Evolutionary conservation across 1,140 invertebrate species (phyloP).

Genomic region (Drosophila carrolli): DNA sequence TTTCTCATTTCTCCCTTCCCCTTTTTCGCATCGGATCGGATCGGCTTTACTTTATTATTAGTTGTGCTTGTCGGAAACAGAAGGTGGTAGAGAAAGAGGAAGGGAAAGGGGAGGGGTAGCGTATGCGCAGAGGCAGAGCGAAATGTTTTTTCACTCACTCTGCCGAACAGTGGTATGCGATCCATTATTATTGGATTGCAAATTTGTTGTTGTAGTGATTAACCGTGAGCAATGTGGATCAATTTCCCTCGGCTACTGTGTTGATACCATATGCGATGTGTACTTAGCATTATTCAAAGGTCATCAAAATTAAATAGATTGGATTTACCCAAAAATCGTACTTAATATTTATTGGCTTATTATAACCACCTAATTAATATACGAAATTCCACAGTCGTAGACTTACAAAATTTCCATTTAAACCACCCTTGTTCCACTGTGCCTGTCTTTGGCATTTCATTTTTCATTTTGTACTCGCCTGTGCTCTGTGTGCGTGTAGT

Average conservation of each 20-base stretch:
- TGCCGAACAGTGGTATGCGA: slow-evolving; percentile 20
- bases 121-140: slow-evolving; percentile 49
- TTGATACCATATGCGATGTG: too few relatives aligned
- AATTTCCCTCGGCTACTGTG: neutral
- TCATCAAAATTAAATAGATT: too few relatives aligned
- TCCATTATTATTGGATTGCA: slow-evolving; percentile 22
- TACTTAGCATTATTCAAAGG: too few relatives aligned
- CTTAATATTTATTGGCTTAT: too few relatives aligned
- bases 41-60: slow-evolving; percentile 79
- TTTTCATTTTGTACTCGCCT: slow-evolving; percentile 71
- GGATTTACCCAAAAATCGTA: too few relatives aligned
- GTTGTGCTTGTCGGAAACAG: slow-evolving; percentile 68
- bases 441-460: slow-evolving; percentile 64
- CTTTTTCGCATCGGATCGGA: slow-evolving; percentile 29
- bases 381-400: too few relatives aligned
- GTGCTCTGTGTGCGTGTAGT: slow-evolving; percentile 11
- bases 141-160: slow-evolving; percentile 52
- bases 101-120: slow-evolving; percentile 9
- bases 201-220: neutral
- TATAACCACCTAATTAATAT: too few relatives aligned
- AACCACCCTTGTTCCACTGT: slow-evolving; percentile 49
- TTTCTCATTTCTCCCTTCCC: slow-evolving; percentile 1
- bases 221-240: neutral
- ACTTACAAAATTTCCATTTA: too few relatives aligned
- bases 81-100: slow-evolving; percentile 24